Conservation (phyloP, 2,888 invertebrate species). For the Catocala nupta region DNA sequence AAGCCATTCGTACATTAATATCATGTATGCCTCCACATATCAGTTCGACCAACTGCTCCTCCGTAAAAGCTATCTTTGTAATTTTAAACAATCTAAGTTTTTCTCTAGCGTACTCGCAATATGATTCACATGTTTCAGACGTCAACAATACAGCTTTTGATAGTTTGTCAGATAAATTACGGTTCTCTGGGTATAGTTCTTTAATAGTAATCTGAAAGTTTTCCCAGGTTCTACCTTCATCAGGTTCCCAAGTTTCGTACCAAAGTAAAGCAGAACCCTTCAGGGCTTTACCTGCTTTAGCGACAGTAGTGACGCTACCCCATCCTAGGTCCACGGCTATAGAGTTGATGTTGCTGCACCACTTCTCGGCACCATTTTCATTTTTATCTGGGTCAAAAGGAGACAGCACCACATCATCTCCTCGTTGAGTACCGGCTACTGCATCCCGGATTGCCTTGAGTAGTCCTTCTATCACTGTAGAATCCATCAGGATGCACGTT, state of each 20-base stretch:
- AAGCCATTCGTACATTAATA: constrained; percentile 42
- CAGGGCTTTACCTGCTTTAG: constrained; percentile 46
- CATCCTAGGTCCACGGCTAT: constrained; percentile 30
- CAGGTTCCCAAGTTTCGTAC: constrained; percentile 32
- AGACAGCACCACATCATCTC: constrained; percentile 25
- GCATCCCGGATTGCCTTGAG: constrained; percentile 21
- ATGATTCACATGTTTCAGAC: constrained; percentile 9
- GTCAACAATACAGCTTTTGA: constrained; percentile 7
- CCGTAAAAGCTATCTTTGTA: constrained; percentile 14
- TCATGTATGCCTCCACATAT: constrained; percentile 23
- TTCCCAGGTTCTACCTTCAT: constrained; percentile 10
- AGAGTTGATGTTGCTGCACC: constrained; percentile 40
- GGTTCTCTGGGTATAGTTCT: neutral
- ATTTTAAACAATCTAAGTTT: constrained; percentile 11
- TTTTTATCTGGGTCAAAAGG: constrained; percentile 20
- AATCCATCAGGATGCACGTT: constrained; percentile 13
- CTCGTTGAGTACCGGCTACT: constrained; percentile 3
- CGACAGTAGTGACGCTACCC: constrained; percentile 25
- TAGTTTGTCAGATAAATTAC: constrained; percentile 7
- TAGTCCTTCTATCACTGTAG: constrained; percentile 8
- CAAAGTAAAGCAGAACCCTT: constrained; percentile 42
- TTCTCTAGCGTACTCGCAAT: constrained; percentile 15
- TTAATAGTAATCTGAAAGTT: neutral
- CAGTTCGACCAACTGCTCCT: constrained; percentile 11
- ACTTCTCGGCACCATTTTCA: constrained; percentile 38